Evolutionary conservation across 2,113 vertebrate species (phyloP), one percentile per base, ranked within the genome.

Genomic region (Notothenia coriiceps): DNA sequence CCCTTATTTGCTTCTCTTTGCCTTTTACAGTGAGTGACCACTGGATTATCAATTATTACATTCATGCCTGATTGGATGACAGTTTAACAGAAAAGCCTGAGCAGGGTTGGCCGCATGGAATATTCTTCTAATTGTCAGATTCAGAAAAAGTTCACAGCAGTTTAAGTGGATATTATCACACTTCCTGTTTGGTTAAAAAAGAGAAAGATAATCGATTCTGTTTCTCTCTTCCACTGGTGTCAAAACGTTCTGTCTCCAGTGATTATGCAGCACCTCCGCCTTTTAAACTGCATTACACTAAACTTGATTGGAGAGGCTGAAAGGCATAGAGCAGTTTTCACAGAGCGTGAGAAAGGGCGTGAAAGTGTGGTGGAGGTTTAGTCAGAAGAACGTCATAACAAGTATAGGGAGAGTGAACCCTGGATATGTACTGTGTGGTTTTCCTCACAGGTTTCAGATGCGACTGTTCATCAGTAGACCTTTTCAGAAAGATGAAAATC

Each of bases 401-500:
- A 29, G 25, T 29, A 29, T 29, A 29, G 25, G 25, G 25, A 29
- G 25, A 29, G 25, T 29, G 25, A 29, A 29, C 25, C 25, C 25
- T 29, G 25, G 25, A 29, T 29, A 25, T 25, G 2, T 25, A 29
- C 25, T 29, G 25, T 29, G 3, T 40, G 25, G 33, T 59, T 80
- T 74, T 17, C 2, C 46, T 78, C 74, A 86, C 65, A 69, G 72
- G 43, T n/a, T 76, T 69, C 22, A 40, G 52, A 55, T 73, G 56
- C 46, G 76, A 69, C 43, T 51, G 0, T 66, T 56, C 10, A 63
- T 84, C 60, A 80, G 10, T 35, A 44, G 70, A 54, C 40, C 56
- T 52, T 80, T 80, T 80, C 57, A 70, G 60, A 56, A n/a, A 55
- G 13, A 70, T 35, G 5, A 55, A 20, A 79, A 77, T 81, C 57